Conservation (phyloP, 1,140 invertebrate species). For the Agrypnia vestita region DNA sequence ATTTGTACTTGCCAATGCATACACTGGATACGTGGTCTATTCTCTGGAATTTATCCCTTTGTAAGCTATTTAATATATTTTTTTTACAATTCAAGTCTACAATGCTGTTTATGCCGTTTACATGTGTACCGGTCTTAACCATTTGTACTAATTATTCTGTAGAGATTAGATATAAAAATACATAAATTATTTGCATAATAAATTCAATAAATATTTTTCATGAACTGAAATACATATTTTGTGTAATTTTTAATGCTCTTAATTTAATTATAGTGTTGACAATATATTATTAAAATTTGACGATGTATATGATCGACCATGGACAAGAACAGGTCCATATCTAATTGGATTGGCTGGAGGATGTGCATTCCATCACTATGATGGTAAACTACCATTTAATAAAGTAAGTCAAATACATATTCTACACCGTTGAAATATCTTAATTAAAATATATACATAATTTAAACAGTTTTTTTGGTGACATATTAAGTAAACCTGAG, state of each 20-base stretch:
- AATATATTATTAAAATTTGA: constrained; percentile 66
- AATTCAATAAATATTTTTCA: too few relatives aligned
- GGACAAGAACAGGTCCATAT: constrained; percentile 72
- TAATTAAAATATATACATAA: too few relatives aligned
- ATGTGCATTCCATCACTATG: constrained; percentile 61
- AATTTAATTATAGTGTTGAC: constrained; percentile 64
- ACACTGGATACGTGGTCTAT: constrained; percentile 13
- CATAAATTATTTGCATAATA: too few relatives aligned
- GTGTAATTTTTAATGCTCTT: neutral
- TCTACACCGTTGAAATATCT: too few relatives aligned
- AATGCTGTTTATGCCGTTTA: too few relatives aligned
- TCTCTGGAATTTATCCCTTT: constrained; percentile 11
- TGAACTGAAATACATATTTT: too few relatives aligned
- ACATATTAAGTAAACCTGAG: too few relatives aligned
- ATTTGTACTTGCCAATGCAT: neutral
- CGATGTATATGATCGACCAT: constrained; percentile 71
- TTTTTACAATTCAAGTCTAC: too few relatives aligned
- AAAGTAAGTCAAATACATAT: constrained; percentile 45
- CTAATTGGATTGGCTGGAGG: constrained; percentile 70
- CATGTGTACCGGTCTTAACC: too few relatives aligned
- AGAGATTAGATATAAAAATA: too few relatives aligned
- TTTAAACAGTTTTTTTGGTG: too few relatives aligned
- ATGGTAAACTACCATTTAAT: constrained; percentile 35
- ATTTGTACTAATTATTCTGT: too few relatives aligned
- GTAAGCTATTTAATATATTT: constrained; percentile 12